phyloP scores from a whole-genome alignment of 1,140 invertebrate genomes.

The Neodiprion lecontei region DNA sequence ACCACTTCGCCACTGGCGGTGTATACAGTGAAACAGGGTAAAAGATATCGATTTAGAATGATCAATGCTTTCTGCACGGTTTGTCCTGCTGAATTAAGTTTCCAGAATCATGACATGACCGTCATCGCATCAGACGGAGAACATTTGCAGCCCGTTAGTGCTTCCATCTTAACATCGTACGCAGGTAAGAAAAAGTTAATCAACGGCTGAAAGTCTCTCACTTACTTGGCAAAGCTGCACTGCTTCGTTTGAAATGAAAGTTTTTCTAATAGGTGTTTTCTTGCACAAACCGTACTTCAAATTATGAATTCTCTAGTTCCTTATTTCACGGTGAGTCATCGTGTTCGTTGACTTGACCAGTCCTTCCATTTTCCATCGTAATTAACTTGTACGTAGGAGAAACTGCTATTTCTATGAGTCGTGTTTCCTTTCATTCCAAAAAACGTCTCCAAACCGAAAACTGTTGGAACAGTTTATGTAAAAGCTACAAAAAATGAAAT shows the following conservation, averaged over 20 bases:
- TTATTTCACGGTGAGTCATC: neutral
- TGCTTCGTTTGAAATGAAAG: neutral
- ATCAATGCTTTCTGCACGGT: constrained; percentile 60
- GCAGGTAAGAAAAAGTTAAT: constrained; percentile 13
- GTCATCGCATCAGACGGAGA: constrained; percentile 64
- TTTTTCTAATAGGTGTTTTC: neutral
- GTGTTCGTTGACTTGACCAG: too few species aligned
- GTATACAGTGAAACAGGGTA: constrained; percentile 40
- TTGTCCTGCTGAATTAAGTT: constrained; percentile 60
- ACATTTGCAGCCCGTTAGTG: constrained; percentile 59
- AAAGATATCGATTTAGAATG: constrained; percentile 62
- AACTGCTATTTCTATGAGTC: too few species aligned
- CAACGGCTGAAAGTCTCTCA: neutral
- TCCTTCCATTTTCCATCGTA: too few species aligned
- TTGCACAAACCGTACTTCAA: neutral
- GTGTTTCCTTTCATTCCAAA: too few species aligned
- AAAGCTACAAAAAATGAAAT: too few species aligned
- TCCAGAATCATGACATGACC: constrained; percentile 62
- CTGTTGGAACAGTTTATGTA: too few species aligned
- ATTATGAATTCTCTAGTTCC: neutral
- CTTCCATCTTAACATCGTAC: constrained; percentile 22
- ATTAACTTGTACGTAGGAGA: too few species aligned
- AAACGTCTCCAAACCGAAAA: too few species aligned
- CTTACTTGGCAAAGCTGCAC: too few species aligned
- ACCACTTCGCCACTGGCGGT: constrained; percentile 30